Conservation (phyloP, 2,113 vertebrate genomes). For the Steatornis caripensis region DNA sequence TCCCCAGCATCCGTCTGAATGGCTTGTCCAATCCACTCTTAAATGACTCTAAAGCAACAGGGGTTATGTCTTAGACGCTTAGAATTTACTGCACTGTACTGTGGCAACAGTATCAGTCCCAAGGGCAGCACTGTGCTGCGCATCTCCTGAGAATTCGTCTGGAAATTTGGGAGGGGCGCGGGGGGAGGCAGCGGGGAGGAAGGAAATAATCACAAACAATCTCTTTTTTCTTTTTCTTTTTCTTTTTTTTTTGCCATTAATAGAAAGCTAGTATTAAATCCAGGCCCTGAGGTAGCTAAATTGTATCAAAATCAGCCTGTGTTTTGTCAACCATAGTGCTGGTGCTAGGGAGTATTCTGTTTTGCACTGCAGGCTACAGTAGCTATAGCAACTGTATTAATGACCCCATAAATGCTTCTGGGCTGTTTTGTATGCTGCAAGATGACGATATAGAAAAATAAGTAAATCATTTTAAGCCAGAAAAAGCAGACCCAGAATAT, state of each 20-base stretch:
- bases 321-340: background rate
- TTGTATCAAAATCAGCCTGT: background rate
- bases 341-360: background rate
- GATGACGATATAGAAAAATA: background rate
- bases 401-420: background rate
- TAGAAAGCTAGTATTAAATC: background rate
- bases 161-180: background rate
- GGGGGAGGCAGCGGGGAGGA: no score
- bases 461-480: background rate
- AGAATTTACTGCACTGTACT: background rate
- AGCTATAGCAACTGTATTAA: constrained; percentile 10
- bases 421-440: background rate
- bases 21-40: background rate
- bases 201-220: background rate
- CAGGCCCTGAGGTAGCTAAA: background rate
- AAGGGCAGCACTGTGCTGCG: background rate
- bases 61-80: background rate
- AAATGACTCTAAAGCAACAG: background rate
- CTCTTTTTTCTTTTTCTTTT: background rate
- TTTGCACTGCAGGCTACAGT: background rate
- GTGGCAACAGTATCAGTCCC: background rate
- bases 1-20: fast-evolving
- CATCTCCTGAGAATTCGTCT: background rate
- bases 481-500: background rate
- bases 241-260: background rate